Evolutionary conservation across 2,113 vertebrate species (phyloP).

Genomic region (Pelecanus crispus): DNA sequence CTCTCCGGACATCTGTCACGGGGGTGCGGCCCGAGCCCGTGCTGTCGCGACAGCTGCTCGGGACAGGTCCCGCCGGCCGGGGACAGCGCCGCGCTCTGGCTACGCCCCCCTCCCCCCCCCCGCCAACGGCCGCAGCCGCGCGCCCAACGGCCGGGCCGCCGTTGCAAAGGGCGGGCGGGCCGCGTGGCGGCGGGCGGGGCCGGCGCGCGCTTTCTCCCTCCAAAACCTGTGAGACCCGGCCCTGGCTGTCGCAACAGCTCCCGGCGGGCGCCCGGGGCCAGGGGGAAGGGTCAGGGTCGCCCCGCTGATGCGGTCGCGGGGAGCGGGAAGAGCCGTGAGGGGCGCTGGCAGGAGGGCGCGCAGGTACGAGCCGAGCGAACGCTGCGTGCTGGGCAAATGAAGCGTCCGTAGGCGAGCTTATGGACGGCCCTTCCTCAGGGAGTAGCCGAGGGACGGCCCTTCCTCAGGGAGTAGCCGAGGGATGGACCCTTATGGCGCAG

Average conservation of each 20-base stretch:
- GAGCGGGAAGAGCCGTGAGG: background rate
- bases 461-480: accelerated
- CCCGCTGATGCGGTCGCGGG: background rate
- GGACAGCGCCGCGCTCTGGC: too few relatives aligned
- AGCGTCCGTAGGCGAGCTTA: accelerated
- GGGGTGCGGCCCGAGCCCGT: background rate
- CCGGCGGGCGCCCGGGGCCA: too few relatives aligned
- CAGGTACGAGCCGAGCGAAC: accelerated
- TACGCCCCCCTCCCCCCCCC: too few relatives aligned
- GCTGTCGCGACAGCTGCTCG: background rate
- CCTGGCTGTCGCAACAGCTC: background rate
- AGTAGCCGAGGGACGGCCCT: background rate
- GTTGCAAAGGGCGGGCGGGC: too few relatives aligned
- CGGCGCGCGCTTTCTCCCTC: too few relatives aligned
- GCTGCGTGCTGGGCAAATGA: background rate
- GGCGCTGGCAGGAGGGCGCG: accelerated
- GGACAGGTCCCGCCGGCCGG: background rate
- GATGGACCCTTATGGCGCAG: accelerated
- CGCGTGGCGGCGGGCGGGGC: too few relatives aligned
- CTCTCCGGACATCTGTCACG: too few relatives aligned
- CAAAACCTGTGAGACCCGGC: background rate
- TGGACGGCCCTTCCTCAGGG: background rate
- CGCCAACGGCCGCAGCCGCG: too few relatives aligned
- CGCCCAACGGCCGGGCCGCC: too few relatives aligned
- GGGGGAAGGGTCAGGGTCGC: background rate